Conservation (phyloP, 2,797 vertebrate species). For the Arrhamphus sclerolepis region DNA sequence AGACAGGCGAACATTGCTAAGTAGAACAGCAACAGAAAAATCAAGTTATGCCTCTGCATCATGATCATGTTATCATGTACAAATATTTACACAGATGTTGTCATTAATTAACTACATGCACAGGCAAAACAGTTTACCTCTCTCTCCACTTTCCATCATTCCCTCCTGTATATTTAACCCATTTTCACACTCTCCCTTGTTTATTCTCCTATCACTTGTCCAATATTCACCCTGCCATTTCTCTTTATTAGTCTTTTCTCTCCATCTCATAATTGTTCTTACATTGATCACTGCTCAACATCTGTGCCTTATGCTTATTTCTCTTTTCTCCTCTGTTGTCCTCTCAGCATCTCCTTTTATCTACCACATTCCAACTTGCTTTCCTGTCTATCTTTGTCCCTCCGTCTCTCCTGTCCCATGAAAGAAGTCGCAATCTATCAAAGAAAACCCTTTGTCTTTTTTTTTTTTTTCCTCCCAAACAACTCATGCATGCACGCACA, state of each 20-base stretch:
- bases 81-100: slow-evolving; percentile 66
- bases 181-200: neutral
- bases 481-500: slow-evolving; percentile 51
- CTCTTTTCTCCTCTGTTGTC: neutral
- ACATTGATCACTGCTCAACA: slow-evolving; percentile 7
- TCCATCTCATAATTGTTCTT: slow-evolving; percentile 14
- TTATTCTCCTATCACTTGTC: slow-evolving; percentile 15
- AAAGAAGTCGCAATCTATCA: slow-evolving; percentile 43
- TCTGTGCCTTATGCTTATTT: slow-evolving; percentile 11
- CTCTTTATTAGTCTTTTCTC: neutral
- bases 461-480: slow-evolving; percentile 65
- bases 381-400: slow-evolving; percentile 6
- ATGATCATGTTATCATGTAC: slow-evolving; percentile 37
- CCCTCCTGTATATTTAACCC: slow-evolving; percentile 7
- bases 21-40: slow-evolving; percentile 18
- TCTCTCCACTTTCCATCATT: neutral
- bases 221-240: slow-evolving; percentile 5
- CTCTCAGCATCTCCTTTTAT: neutral
- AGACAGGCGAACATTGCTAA: slow-evolving; percentile 1
- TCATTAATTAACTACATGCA: slow-evolving; percentile 49
- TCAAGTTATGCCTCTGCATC: slow-evolving; percentile 18
- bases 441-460: slow-evolving; percentile 68
- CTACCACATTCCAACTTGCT: neutral
- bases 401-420: slow-evolving; percentile 28
- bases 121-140: neutral